Base-by-base conservation (phyloP, 2,113 vertebrate species). In the Gopherus evgoodei region DNA sequence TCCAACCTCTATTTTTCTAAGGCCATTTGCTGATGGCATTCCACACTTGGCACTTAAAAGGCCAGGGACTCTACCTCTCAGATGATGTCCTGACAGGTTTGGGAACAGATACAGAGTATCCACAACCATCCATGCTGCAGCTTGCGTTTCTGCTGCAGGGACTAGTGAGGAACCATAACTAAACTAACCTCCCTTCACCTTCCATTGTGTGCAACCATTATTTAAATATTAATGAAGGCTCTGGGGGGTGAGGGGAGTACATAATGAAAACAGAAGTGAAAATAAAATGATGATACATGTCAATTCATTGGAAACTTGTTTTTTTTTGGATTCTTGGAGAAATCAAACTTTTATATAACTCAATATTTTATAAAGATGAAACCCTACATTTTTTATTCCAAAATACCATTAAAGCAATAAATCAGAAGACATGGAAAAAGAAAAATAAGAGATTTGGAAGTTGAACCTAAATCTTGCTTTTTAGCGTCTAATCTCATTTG, bases 261-360 rank as follows among this genome's bases (percentile, higher is more conserved):
- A 94, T 95, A 80, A 95, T 92, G 83, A 93, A 91, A 95, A 82
- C 81, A 91, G 47, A 92, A 95, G 80, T 87, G 96, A 96, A 97
- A 97, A 95, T 95, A 97, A 97, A 96, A 88, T 0, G 0, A 95
- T 93, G 92, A 94, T 92, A 14, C 86, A 93, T 93, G 87, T 83
- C 31, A 92, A 90, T 87, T 87, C 79, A 88, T 1, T 57, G 49
- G 22, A 80, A 80, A 87, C 75, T 62, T 2, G 84, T 88, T 85
- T 88, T 85, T 49, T 49, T 11, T 47, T 17, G 65, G 29, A 53
- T 54, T 59, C 90, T 94, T 3, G 11, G 50, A 92, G 27, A 88
- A 89, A 89, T 42, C 35, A 1, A 81, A 19, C 84, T 95, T 95
- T 92, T 88, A 69, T 8, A 25, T n/a, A 76, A 38, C 5, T 24